phyloP scores from a whole-genome alignment of 2,888 invertebrate genomes.

The Callimorpha dominula region DNA sequence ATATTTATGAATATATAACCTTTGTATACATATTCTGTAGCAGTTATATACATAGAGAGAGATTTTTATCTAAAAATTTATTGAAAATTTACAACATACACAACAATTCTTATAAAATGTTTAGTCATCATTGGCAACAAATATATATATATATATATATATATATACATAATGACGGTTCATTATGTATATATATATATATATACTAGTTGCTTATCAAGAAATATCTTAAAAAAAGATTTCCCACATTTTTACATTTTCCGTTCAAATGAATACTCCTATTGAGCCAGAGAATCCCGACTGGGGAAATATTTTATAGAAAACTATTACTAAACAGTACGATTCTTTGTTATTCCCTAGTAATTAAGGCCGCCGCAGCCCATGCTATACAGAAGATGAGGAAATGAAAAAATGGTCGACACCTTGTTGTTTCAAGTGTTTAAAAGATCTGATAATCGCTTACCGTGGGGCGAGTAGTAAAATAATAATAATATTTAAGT shows the following conservation, averaged over 20 bases:
- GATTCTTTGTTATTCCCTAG: background rate
- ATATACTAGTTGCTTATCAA: background rate
- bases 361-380: background rate
- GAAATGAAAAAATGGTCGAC: background rate
- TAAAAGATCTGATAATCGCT: too few species aligned
- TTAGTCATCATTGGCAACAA: too few species aligned
- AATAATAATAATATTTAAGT: too few species aligned
- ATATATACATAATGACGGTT: background rate
- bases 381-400: background rate
- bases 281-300: background rate
- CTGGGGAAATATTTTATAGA: background rate
- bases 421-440: background rate
- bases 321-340: background rate
- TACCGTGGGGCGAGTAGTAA: too few species aligned
- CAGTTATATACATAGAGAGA: too few species aligned
- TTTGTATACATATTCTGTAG: too few species aligned
- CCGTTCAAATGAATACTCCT: background rate
- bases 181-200: too few species aligned
- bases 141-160: too few species aligned
- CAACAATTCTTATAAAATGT: too few species aligned
- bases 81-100: background rate
- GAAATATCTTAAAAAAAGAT: background rate
- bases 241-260: background rate
- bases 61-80: too few species aligned
- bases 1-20: too few species aligned